Percentiles rank a stretch among this genome's conserved stretches.
These are phyloP conservation scores for Drosophila auraria DNA, from an alignment of 1,140 invertebrate genomes.

Conservation along the genomic window DNA sequence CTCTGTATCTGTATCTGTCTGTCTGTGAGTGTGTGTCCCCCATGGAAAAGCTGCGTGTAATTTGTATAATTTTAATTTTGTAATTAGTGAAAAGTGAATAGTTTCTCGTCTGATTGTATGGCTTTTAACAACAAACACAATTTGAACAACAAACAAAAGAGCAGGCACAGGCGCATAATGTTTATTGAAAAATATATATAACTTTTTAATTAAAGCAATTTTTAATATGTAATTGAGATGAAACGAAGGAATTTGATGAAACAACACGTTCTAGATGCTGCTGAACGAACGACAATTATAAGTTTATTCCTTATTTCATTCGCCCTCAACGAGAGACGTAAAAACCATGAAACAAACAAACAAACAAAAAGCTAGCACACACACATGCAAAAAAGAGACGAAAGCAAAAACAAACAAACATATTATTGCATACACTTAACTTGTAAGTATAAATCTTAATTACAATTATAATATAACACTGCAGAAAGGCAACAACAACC, in stretches of 20 bases:
- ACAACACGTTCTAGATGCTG: conserved; percentile 10
- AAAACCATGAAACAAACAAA: too few species aligned
- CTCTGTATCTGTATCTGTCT: conserved; percentile 9
- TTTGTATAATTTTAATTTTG: conserved; percentile 73
- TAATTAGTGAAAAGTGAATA: conserved; percentile 75
- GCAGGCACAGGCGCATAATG: conserved; percentile 33
- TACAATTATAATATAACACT: conserved; percentile 59
- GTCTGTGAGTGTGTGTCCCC: conserved; percentile 41
- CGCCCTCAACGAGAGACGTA: conserved; percentile 34
- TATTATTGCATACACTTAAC: conserved; percentile 68
- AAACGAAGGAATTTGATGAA: conserved; percentile 13
- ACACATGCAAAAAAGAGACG: conserved; percentile 32
- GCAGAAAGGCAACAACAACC: conserved; percentile 49
- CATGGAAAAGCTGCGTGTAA: conserved; percentile 62
- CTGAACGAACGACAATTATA: conserved; percentile 8
- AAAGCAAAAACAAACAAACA: conserved; percentile 39
- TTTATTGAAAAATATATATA: conserved; percentile 63
- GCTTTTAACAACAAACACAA: conserved; percentile 56
- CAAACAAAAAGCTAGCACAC: conserved; percentile 16
- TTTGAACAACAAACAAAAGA: conserved; percentile 7
- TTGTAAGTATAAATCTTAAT: conserved; percentile 81
- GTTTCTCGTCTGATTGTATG: conserved; percentile 60
- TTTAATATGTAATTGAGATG: conserved; percentile 57
- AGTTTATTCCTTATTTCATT: conserved; percentile 44
- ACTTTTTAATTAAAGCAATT: conserved; percentile 72